A percentile compares a stretch with the other conserved stretches of the same genome.
Conservation (phyloP, 2,113 vertebrate genomes). For the Vombatus ursinus region DNA sequence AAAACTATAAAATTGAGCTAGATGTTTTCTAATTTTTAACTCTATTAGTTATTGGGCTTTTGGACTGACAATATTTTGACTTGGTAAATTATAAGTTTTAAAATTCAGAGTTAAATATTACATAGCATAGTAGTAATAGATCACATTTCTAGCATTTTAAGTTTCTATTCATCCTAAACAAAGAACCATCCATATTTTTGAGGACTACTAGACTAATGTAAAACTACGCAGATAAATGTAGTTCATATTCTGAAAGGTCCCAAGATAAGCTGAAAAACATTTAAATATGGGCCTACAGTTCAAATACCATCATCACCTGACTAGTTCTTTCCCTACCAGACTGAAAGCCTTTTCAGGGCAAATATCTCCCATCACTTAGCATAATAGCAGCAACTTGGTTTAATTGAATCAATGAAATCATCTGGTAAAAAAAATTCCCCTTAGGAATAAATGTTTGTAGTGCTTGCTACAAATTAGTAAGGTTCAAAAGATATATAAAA, state of each 20-base stretch:
- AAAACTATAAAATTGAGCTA: no score
- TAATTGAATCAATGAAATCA: not conserved
- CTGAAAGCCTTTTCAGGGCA: not conserved
- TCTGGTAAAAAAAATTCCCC: conserved; percentile 45
- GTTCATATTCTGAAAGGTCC: not conserved
- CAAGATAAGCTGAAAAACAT: not conserved
- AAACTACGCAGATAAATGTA: not conserved
- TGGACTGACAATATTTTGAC: no score
- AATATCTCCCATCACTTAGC: not conserved
- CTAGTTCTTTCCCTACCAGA: not conserved
- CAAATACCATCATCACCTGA: not conserved
- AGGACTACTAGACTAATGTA: not conserved
- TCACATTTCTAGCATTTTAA: not conserved
- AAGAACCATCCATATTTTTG: not conserved
- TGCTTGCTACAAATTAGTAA: conserved; percentile 25
- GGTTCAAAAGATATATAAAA: not conserved
- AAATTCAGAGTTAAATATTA: no score
- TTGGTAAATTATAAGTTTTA: no score
- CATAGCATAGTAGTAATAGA: not conserved
- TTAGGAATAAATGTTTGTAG: conserved; percentile 23
- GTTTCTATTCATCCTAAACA: not conserved
- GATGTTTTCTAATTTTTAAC: no score
- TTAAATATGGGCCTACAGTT: not conserved
- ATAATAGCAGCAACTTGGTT: not conserved
- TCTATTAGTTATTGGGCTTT: no score